phyloP scores from a whole-genome alignment of 2,888 invertebrate species.

The Leptinotarsa tumamoca region DNA sequence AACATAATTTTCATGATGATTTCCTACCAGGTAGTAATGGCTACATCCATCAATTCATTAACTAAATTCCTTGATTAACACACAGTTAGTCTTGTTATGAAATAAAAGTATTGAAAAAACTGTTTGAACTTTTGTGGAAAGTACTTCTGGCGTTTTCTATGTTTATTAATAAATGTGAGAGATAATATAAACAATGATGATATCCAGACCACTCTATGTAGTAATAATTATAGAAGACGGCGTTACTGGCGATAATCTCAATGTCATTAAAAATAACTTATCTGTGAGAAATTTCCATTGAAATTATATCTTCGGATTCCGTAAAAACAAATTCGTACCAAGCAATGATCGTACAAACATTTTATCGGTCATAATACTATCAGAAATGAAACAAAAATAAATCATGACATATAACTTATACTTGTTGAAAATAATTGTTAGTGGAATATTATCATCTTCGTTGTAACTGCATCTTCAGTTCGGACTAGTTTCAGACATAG shows the following conservation, averaged over 20 bases:
- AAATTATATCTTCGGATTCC: conserved; percentile 12
- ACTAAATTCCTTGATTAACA: too few relatives aligned
- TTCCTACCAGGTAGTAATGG: too few relatives aligned
- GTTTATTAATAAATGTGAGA: background rate
- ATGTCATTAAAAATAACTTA: conserved; percentile 15
- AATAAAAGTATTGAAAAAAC: background rate
- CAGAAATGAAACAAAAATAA: background rate
- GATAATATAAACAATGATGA: conserved; percentile 3
- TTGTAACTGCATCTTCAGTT: background rate
- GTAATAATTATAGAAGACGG: conserved; percentile 13
- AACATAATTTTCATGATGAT: too few relatives aligned
- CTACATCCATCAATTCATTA: too few relatives aligned
- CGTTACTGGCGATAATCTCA: conserved; percentile 10
- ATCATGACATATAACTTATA: background rate
- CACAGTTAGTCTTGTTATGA: too few relatives aligned
- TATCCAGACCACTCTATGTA: background rate
- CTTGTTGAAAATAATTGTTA: background rate
- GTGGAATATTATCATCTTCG: too few relatives aligned
- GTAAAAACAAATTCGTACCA: conserved; percentile 13
- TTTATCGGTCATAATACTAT: conserved; percentile 6
- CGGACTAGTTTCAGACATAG: background rate
- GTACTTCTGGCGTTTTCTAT: background rate
- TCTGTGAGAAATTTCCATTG: conserved; percentile 17
- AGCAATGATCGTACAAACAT: conserved; percentile 12
- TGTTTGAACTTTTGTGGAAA: background rate